Evolutionary conservation across 2,113 vertebrate genomes (phyloP).

Genomic region (Psilopogon haemacephalus): DNA sequence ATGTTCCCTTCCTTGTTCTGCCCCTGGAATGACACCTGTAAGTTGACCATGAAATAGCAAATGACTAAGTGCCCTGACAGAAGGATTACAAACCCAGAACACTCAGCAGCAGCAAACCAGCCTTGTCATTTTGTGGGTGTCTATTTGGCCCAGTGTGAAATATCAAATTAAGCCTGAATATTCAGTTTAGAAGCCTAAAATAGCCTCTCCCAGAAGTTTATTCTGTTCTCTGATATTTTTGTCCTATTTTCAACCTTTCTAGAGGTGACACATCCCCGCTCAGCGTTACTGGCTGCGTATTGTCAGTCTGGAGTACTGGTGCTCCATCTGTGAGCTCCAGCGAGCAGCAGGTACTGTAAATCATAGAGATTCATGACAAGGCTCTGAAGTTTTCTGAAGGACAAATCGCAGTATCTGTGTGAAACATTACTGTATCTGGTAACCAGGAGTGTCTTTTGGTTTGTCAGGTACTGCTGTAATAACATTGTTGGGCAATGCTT

Average conservation of each 20-base stretch:
- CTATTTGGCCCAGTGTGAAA: conserved; percentile 25
- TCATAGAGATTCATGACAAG: conserved; percentile 68
- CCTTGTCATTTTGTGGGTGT: conserved; percentile 43
- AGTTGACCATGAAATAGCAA: conserved; percentile 3
- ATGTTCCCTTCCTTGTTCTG: background rate
- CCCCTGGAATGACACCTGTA: background rate
- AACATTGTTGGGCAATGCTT: background rate
- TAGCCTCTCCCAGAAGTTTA: conserved; percentile 50
- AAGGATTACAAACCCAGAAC: background rate
- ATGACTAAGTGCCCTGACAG: background rate
- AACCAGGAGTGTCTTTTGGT: background rate
- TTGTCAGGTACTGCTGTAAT: background rate
- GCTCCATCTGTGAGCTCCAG: conserved; percentile 70
- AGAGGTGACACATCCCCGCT: conserved; percentile 62
- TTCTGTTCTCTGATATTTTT: conserved; percentile 57
- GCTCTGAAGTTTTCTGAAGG: conserved; percentile 65
- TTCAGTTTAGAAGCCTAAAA: conserved; percentile 41
- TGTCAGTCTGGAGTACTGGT: conserved; percentile 64
- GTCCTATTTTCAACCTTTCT: conserved; percentile 68
- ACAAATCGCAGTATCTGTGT: background rate
- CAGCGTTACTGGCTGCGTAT: conserved; percentile 51
- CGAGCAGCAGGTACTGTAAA: conserved; percentile 72
- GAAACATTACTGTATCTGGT: conserved; percentile 1
- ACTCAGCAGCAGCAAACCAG: background rate
- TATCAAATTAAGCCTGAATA: conserved; percentile 47